A percentile compares a stretch with the other conserved stretches of the same genome.
phyloP scores from a whole-genome alignment of 2,113 vertebrate species.

The Chrysochloris asiatica region DNA sequence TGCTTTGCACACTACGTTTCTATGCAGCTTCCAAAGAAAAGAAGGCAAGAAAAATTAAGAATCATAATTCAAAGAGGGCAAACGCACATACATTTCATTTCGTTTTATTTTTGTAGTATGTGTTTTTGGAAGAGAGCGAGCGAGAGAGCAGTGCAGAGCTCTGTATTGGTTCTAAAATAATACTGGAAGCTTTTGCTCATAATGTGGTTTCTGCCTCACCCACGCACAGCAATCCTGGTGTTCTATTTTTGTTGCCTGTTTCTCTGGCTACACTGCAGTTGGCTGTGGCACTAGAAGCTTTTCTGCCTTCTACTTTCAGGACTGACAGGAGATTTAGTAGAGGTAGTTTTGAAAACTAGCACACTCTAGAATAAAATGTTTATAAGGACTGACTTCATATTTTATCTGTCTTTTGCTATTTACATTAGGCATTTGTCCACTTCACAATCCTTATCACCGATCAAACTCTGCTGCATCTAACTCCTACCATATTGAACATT shows the following conservation, averaged over 20 bases:
- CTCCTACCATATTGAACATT: too few species aligned
- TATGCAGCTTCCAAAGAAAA: conserved; percentile 52
- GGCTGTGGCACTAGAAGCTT: conserved; percentile 81
- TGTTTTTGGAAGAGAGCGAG: conserved; percentile 75
- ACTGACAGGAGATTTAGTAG: conserved; percentile 74
- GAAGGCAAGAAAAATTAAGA: conserved; percentile 53
- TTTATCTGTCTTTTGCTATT: conserved; percentile 29
- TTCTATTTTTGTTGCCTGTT: conserved; percentile 88
- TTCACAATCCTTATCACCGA: conserved; percentile 16
- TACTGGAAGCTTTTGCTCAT: conserved; percentile 85
- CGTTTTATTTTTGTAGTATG: conserved; percentile 76
- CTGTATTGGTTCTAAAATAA: conserved; percentile 85
- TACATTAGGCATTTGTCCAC: conserved; percentile 48
- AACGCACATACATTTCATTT: conserved; percentile 68
- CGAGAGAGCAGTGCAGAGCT: conserved; percentile 77
- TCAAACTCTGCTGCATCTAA: background rate
- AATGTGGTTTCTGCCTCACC: conserved; percentile 88
- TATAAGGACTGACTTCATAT: conserved; percentile 56
- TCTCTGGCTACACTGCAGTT: conserved; percentile 87
- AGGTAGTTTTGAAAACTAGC: conserved; percentile 66
- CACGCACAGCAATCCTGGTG: conserved; percentile 86
- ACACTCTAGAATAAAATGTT: conserved; percentile 68
- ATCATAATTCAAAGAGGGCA: conserved; percentile 76
- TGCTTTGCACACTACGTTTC: conserved; percentile 47
- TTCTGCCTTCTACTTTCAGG: conserved; percentile 82